These are phyloP conservation scores for Nannospalax galili DNA, from an alignment of 2,113 vertebrate genomes.

Conservation along the genomic window DNA sequence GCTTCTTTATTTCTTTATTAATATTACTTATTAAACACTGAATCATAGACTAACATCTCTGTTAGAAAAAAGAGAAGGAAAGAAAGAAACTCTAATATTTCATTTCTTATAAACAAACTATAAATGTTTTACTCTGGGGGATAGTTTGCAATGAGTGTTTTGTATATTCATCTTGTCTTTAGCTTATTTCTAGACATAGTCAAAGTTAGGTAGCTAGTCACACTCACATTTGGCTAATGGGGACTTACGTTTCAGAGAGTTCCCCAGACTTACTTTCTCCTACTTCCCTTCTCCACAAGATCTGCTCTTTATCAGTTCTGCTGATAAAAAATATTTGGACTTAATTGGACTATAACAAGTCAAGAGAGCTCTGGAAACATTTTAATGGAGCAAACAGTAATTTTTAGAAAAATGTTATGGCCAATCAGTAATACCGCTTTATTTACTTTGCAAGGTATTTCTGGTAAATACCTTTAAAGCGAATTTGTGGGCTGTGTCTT, in stretches of 20 bases:
- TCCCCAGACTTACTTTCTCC: background rate
- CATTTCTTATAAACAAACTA: conserved; percentile 33
- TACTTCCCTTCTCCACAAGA: background rate
- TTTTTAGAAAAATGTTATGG: background rate
- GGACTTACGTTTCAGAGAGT: conserved; percentile 33
- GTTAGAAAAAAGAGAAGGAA: background rate
- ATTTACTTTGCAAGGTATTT: conserved; percentile 46
- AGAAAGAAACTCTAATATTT: conserved; percentile 16
- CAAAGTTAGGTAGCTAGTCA: background rate
- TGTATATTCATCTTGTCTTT: background rate
- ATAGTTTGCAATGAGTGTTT: conserved; percentile 39
- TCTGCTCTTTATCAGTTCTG: background rate
- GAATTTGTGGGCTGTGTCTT: background rate
- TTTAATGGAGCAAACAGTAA: background rate
- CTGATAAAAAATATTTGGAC: background rate
- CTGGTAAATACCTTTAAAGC: conserved; percentile 12
- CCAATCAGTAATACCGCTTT: background rate
- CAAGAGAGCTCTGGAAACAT: background rate
- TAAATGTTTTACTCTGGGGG: background rate
- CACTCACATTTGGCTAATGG: background rate
- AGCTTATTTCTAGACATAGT: conserved; percentile 24
- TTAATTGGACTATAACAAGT: background rate
- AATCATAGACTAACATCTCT: background rate
- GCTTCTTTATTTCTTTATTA: conserved; percentile 38
- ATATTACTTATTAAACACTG: conserved; percentile 17